These are phyloP conservation scores for Taenioides sp. DNA, from an alignment of 2,797 vertebrate genomes.

Conservation along the genomic window DNA sequence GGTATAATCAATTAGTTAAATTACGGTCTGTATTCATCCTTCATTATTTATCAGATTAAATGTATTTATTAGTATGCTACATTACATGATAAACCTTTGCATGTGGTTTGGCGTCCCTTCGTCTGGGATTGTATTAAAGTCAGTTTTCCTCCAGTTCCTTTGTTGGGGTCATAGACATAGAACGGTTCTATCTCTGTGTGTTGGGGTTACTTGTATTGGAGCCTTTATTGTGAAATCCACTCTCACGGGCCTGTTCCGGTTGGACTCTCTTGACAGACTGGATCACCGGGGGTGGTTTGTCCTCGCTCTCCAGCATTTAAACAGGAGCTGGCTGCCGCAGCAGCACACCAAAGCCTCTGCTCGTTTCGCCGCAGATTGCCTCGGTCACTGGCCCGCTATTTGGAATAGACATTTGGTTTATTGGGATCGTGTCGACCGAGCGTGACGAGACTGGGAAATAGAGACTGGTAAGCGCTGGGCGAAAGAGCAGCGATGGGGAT, in stretches of 20 bases:
- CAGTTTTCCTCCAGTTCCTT: neutral
- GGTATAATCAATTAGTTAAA: neutral
- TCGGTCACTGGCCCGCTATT: slow-evolving; percentile 32
- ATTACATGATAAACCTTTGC: neutral
- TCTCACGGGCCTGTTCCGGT: slow-evolving; percentile 11
- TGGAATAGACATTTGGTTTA: slow-evolving; percentile 47
- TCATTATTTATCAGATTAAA: too few relatives aligned
- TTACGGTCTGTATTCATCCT: too few relatives aligned
- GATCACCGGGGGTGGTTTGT: slow-evolving; percentile 66
- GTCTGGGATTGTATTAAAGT: neutral
- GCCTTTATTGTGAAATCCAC: slow-evolving; percentile 60
- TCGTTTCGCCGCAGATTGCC: slow-evolving; percentile 48
- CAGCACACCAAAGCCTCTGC: slow-evolving; percentile 57
- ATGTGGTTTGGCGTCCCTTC: neutral
- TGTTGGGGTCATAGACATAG: neutral
- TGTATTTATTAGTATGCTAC: too few relatives aligned
- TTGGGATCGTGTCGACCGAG: slow-evolving; percentile 27
- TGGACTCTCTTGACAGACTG: slow-evolving; percentile 22
- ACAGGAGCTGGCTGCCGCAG: slow-evolving; percentile 68
- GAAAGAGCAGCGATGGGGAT: slow-evolving; percentile 17
- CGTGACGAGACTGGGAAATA: slow-evolving; percentile 29
- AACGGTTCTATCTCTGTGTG: too few relatives aligned
- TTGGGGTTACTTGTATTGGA: neutral
- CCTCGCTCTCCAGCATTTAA: slow-evolving; percentile 70
- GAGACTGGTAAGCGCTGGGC: slow-evolving; percentile 50